Evolutionary conservation across 2,888 invertebrate species (phyloP), one percentile per base, ranked within the genome.

Genomic region (Bellardia bayeri): DNA sequence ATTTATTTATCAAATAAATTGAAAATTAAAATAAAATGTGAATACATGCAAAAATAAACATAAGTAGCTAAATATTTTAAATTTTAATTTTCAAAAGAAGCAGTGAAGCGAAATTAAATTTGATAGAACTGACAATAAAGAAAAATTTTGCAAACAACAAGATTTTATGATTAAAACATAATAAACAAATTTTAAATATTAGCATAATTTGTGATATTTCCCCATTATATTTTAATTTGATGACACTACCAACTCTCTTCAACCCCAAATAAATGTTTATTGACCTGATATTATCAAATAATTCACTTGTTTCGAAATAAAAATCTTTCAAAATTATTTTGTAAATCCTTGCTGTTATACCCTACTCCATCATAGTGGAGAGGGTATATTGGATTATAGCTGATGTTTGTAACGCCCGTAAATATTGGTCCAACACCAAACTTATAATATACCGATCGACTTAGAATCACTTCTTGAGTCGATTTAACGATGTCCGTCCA

Each of bases 241-340:
- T 51, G n/a, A n/a, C 5, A 5, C 0, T n/a, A n/a, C 6, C 23
- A 3, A 2, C 16, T 16, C 16, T 2, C n/a, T 23, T 16, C 23
- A 56, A 5, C 23, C 23, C 4, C 16, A 56, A 1, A 23, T 56
- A 16, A 51, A 14, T 63, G 63, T 63, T 37, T 23, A 66, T 66
- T 66, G 64, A 66, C 64, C 64, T 66, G 16, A 9, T 16, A 40
- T 64, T 16, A n/a, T 9, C 2, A 23, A 23, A 37, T 37, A 37
- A 37, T 40, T 64, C n/a, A 64, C 40, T 42, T n/a, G 64, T 42
- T 42, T 23, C 0, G 3, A 11, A 68, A 6, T 14, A 33, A 11
- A 75, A 58, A 14, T 58, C 16, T 49, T 75, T 7, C 1, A 54
- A 63, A 9, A 14, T 56, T 64, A 40, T 74, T 71, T 54, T 14